phyloP scores from a whole-genome alignment of 2,888 invertebrate genomes.

The Lasioglossum vierecki region DNA sequence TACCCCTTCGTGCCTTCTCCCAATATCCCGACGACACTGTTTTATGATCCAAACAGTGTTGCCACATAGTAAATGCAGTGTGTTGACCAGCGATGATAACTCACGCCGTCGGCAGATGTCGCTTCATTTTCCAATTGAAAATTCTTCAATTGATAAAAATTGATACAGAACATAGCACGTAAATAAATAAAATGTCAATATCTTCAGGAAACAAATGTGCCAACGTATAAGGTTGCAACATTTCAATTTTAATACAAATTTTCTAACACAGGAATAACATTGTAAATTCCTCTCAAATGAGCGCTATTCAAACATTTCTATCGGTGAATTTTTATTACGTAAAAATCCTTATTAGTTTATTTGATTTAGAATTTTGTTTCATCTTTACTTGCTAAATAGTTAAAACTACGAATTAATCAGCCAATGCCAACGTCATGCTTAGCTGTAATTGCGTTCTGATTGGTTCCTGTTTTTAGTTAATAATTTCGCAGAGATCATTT shows the following conservation, averaged over 20 bases:
- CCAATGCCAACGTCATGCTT: not conserved
- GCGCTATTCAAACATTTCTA: not conserved
- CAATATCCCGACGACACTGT: conserved; percentile 23
- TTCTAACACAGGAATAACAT: not conserved
- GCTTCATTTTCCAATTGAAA: not conserved
- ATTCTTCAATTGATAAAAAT: not conserved
- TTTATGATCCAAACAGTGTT: conserved; percentile 44
- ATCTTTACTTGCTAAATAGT: not conserved
- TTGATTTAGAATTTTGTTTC: not conserved
- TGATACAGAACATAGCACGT: not conserved
- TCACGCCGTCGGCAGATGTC: conserved; percentile 6
- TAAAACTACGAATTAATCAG: not conserved
- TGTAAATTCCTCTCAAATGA: not conserved
- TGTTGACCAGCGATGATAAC: not conserved
- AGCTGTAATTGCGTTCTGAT: not conserved
- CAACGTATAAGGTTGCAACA: not conserved
- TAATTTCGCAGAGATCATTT: not conserved
- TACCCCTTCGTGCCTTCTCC: conserved; percentile 29
- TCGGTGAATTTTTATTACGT: not conserved
- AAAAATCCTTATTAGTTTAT: not conserved
- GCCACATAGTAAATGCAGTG: conserved; percentile 20
- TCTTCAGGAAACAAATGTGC: not conserved
- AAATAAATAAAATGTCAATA: not conserved
- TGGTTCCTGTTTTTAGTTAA: not conserved
- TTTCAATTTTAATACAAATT: not conserved